A percentile compares a stretch with the other conserved stretches of the same genome.
Evolutionary conservation across 2,113 vertebrate genomes (phyloP).

Genomic region (Cepphus grylle): DNA sequence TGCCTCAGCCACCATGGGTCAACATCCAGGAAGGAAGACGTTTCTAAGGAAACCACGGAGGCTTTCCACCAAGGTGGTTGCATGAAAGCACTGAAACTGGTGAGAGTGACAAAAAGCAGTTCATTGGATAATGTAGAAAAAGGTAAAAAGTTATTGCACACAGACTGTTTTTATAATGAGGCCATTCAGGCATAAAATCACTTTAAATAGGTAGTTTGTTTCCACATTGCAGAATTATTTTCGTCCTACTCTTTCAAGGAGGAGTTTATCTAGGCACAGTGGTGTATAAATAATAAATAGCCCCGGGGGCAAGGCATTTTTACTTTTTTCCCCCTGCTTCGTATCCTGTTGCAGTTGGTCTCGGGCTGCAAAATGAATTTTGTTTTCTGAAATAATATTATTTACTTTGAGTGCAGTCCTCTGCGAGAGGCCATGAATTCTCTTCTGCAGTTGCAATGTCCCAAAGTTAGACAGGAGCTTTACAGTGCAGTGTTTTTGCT

Average conservation of each 20-base stretch:
- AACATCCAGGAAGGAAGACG: slow-evolving; percentile 80
- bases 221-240: slow-evolving; percentile 69
- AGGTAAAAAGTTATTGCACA: slow-evolving; percentile 59
- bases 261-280: slow-evolving; percentile 56
- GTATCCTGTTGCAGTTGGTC: slow-evolving; percentile 35
- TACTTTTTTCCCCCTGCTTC: not conserved
- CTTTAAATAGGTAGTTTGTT: slow-evolving; percentile 75
- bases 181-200: slow-evolving; percentile 75
- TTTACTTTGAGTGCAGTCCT: not conserved
- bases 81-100: slow-evolving; percentile 63
- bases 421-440: not conserved
- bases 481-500: not conserved
- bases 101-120: slow-evolving; percentile 80
- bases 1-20: slow-evolving; percentile 68
- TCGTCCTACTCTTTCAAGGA: slow-evolving; percentile 67
- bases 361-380: slow-evolving; percentile 30
- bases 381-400: slow-evolving; percentile 48
- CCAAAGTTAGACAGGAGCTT: slow-evolving; percentile 1
- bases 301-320: slow-evolving; percentile 26
- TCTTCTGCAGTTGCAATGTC: slow-evolving; percentile 7
- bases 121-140: slow-evolving; percentile 76
- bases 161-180: slow-evolving; percentile 72
- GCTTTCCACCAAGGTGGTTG: slow-evolving; percentile 68
- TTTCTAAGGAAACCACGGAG: slow-evolving; percentile 76
- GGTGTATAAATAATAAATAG: slow-evolving; percentile 70